Evolutionary conservation across 2,797 vertebrate species (phyloP), one percentile per base, ranked within the genome.

Genomic region (Avahi laniger): DNA sequence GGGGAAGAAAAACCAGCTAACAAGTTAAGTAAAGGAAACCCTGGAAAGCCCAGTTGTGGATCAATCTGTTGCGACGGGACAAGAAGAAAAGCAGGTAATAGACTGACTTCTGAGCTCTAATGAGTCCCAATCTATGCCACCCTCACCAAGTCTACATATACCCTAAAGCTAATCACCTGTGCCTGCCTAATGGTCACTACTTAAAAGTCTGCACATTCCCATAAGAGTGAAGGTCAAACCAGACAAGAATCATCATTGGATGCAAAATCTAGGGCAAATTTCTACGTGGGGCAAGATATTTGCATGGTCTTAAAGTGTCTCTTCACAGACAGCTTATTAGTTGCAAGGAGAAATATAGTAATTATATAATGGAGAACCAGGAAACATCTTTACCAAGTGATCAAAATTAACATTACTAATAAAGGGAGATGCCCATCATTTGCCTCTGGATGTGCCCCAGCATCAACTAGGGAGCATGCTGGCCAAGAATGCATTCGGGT

Each of bases 21-120:
- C 80, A 70, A 95, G 92, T 73, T 97, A 98, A 96, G 89, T 48
- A 73, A 93, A 22, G 70, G 54, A 96, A 97, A 95, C 83, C 90
- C 93, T 65, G 81, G 96, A 95, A 94, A 83, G 46, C 59, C 86
- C 81, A 61, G 35, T 48, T 43, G 35, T 95, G 52, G 83, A 91
- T 97, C 94, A 96, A 95, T 97, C 89, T 46, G 67, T 48, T 35
- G 65, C 33, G 63, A 94, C 35, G 13, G 50, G 63, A 85, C 20
- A 63, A 87, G 38, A 65, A 94, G 57, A 57, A 89, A 86, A 92
- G 70, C 43, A 57, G 35, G 65, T 26, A 70, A 88, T 48, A 79
- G 91, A 93, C 43, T 85, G 83, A 72, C 33, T 88, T 96, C 50
- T 85, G 86, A 90, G 83, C 2, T 54, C 91, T 79, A 67, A 78